A percentile compares a stretch with the other conserved stretches of the same genome.
phyloP scores from a whole-genome alignment of 2,888 invertebrate genomes.

The Podabrus alpinus region DNA sequence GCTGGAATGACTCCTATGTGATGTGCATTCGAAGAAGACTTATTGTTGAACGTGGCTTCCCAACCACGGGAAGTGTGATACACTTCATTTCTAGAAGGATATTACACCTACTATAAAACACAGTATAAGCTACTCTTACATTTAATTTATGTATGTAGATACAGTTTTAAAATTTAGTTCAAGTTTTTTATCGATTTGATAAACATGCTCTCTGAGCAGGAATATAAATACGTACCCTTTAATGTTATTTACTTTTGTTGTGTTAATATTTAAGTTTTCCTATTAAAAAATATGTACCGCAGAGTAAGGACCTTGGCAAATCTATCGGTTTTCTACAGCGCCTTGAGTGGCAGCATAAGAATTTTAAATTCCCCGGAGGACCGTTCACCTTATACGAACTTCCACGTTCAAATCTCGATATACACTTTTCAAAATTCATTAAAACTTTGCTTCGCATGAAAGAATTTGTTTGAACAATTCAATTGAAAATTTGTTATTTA shows the following conservation, averaged over 20 bases:
- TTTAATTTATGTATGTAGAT: no score
- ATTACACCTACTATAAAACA: no score
- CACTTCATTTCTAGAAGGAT: no score
- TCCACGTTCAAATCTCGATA: constrained; percentile 14
- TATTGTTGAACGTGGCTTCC: no score
- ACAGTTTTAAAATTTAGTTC: no score
- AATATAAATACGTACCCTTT: no score
- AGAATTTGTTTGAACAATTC: background rate
- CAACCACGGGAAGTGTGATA: no score
- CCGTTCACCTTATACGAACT: constrained; percentile 6
- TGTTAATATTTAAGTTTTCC: background rate
- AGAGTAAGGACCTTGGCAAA: background rate
- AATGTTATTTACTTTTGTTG: background rate
- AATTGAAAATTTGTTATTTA: background rate
- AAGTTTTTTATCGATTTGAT: background rate
- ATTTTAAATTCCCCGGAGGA: constrained; percentile 16
- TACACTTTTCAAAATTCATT: constrained; percentile 2
- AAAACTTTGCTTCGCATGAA: background rate
- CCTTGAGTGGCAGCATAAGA: constrained; percentile 7
- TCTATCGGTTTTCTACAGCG: background rate
- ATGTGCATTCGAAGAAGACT: no score
- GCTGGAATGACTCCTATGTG: no score
- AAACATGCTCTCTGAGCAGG: background rate
- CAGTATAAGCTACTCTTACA: no score
- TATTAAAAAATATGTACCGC: background rate